Evolutionary conservation across 92 coral and sea anemone species (phyloP).

Genomic region (Bergia puertoricense): DNA sequence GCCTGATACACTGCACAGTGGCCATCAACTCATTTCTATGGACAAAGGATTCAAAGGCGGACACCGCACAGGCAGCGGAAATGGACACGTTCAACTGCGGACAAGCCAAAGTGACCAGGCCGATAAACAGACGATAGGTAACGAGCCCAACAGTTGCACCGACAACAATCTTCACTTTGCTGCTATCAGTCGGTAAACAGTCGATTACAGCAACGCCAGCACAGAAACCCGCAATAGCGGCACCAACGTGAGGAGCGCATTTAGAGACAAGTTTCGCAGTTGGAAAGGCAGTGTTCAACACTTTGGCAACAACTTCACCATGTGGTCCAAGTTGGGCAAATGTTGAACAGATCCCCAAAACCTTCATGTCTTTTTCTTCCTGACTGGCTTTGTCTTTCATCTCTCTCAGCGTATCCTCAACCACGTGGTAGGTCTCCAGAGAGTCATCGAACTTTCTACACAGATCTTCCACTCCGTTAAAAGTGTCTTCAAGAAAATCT

Average conservation of each 20-base stretch:
- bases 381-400: background rate
- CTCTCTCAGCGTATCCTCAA: background rate
- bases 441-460: background rate
- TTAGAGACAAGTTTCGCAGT: background rate
- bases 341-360: background rate
- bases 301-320: background rate
- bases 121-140: background rate
- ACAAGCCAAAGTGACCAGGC: background rate
- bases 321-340: background rate
- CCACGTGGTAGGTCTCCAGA: background rate
- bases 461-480: background rate
- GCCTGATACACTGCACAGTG: background rate
- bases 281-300: background rate
- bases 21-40: background rate
- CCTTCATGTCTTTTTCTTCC: background rate
- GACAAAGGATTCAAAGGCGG: background rate
- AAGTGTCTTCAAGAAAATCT: slow-evolving; percentile 1
- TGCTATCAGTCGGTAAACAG: background rate
- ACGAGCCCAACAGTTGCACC: background rate
- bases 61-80: background rate
- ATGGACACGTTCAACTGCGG: background rate
- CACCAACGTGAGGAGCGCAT: background rate
- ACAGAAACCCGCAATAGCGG: background rate
- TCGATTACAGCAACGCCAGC: background rate
- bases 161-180: background rate